phyloP scores from a whole-genome alignment of 2,888 invertebrate genomes.

The Scaptomyza reducta region DNA sequence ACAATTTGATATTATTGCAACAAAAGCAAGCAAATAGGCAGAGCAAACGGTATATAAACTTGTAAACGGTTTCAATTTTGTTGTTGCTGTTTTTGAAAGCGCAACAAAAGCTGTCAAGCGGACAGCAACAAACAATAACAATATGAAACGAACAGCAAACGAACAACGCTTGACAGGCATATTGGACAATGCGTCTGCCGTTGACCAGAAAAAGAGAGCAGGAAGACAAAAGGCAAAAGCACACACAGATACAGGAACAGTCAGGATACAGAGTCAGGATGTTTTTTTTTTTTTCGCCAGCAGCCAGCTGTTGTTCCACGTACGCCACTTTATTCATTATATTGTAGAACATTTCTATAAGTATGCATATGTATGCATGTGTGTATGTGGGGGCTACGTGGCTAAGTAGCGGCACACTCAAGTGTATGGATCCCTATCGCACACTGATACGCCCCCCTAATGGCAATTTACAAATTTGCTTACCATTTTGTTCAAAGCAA shows the following conservation, averaged over 20 bases:
- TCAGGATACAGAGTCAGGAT: constrained; percentile 1
- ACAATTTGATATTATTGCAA: constrained; percentile 32
- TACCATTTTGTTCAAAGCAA: constrained; percentile 35
- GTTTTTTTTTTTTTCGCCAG: constrained; percentile 6
- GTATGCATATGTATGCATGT: background rate
- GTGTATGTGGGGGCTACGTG: constrained; percentile 35
- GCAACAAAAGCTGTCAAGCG: constrained; percentile 44
- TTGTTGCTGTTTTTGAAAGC: constrained; percentile 35
- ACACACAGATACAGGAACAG: background rate
- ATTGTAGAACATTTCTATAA: constrained; percentile 22
- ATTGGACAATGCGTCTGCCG: constrained; percentile 59
- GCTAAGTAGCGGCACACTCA: constrained; percentile 51
- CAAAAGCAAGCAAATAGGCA: constrained; percentile 47
- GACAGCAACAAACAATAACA: constrained; percentile 34
- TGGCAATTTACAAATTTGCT: constrained; percentile 67
- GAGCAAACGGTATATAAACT: constrained; percentile 33
- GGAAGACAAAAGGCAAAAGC: constrained; percentile 30
- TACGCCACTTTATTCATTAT: constrained; percentile 54
- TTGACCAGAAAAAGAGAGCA: constrained; percentile 40
- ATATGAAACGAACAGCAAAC: constrained; percentile 49
- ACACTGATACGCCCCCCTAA: constrained; percentile 24
- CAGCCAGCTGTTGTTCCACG: constrained; percentile 39
- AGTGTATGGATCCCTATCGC: constrained; percentile 34
- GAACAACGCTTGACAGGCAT: constrained; percentile 65
- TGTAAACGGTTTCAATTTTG: constrained; percentile 1